Base-by-base conservation (phyloP, 2,113 vertebrate genomes). In the Vanacampus margaritifer region DNA sequence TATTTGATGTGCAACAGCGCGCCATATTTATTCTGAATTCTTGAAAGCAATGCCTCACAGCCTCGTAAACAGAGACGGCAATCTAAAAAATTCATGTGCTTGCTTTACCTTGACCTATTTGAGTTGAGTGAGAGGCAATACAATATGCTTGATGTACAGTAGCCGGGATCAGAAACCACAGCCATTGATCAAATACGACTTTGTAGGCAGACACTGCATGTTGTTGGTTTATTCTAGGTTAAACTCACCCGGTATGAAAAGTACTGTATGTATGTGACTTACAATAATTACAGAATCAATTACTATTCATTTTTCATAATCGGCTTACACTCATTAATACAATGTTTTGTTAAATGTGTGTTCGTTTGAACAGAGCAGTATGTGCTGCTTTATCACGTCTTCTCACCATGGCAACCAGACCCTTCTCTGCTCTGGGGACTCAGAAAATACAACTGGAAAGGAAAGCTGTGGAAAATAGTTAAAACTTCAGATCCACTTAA, bases 401-500 rank as follows among this genome's bases (percentile, higher is more conserved):
- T 71, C 75, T 75, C 53, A 76, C 77, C 69, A 85, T 85, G 75
- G 69, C 77, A 79, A 83, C 71, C 19, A 21, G 23, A 36, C n/a
- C 26, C 46, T 70, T 71, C 65, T 64, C 65, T 37, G 46, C 63
- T 21, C 16, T 28, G 64, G 39, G 62, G 71, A 65, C 64, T 60
- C 72, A 65, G 72, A 79, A 62, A 23, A 54, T 59, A 67, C 65
- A 70, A 71, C 65, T 72, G 64, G 71, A 85, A 75, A 67, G 66
- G 67, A 71, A 81, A 69, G 60, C 51, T 4, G 16, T 53, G 43
- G 64, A 79, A 81, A 84, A 76, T 71, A 84, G 67, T 79, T 78
- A 71, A 32, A 75, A 78, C 60, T 54, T 78, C 36, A 74, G 75
- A 83, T 88, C 69, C 72, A 76, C 78, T 78, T 74, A 72, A 53